Evolutionary conservation across 2,888 invertebrate species (phyloP).

Genomic region (Cerastoderma edule): DNA sequence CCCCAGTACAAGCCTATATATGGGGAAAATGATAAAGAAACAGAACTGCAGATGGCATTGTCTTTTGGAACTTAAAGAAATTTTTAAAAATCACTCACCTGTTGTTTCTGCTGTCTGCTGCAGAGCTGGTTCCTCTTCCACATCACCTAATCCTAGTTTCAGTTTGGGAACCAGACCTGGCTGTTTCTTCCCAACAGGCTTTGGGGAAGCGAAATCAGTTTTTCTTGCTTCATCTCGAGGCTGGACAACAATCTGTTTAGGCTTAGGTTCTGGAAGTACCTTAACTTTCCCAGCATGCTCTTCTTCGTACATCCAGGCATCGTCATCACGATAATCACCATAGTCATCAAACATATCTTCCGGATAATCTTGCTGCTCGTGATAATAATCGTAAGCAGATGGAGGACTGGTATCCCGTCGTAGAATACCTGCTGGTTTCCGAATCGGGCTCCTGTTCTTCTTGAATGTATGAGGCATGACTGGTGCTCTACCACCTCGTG

Average conservation of each 20-base stretch:
- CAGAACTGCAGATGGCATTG: too few species aligned
- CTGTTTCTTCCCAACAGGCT: slow-evolving; percentile 31
- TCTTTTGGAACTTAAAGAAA: too few species aligned
- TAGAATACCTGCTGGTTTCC: slow-evolving; percentile 37
- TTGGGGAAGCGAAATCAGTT: slow-evolving; percentile 6
- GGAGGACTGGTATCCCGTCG: slow-evolving; percentile 49
- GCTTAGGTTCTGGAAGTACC: slow-evolving; percentile 4
- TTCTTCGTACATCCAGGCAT: slow-evolving; percentile 20
- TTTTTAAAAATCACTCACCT: too few species aligned
- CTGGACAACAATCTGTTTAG: slow-evolving; percentile 26
- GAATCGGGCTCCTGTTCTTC: slow-evolving; percentile 9
- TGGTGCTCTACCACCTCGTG: slow-evolving; percentile 27
- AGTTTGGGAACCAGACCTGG: slow-evolving; percentile 50
- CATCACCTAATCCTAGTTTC: slow-evolving; percentile 50
- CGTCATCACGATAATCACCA: slow-evolving; percentile 25
- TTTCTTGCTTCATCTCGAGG: slow-evolving; percentile 11
- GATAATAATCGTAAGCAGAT: slow-evolving; percentile 7
- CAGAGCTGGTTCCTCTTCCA: slow-evolving; percentile 47
- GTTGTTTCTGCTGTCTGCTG: slow-evolving; percentile 34
- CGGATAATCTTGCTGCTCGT: slow-evolving; percentile 15
- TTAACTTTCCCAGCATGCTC: not conserved
- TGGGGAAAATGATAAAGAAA: too few species aligned
- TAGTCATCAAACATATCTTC: slow-evolving; percentile 34
- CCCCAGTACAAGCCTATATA: too few species aligned
- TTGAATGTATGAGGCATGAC: slow-evolving; percentile 26